Evolutionary conservation across 2,797 vertebrate species (phyloP), one percentile per base, ranked within the genome.

Genomic region (Ptychobarbus kaznakovi): DNA sequence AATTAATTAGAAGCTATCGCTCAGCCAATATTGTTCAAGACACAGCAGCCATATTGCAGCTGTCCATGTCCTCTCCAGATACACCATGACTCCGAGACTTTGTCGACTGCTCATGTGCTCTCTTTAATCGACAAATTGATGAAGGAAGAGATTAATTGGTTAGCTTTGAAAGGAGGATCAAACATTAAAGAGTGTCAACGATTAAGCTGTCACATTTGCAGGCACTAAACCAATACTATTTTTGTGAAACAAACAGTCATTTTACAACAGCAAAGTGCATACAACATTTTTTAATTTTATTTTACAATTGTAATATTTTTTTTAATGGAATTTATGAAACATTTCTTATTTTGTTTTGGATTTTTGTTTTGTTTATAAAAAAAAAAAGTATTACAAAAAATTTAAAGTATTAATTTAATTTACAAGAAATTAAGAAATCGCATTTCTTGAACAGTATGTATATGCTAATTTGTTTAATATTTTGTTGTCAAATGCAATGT

Each of bases 71-170:
- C 58, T 80, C 79, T 80, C 56, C 58, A 20, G 22, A 76, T 56
- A 28, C 63, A 74, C 51, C 78, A 12, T 32, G 77, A 89, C 11
- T 82, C 44, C 2, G 70, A 65, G 83, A 85, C 32, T 80, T 58
- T 25, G 83, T 51, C 32, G 63, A 53, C 56, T 74, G 56, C 77
- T 85, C 72, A 40, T 79, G 80, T 35, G 85, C 65, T 66, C 78
- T 77, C 87, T 82, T 85, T 90, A 82, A 92, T 82, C 88, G 90
- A 93, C 89, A 85, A 46, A 73, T 80, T 86, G 88, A 88, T 84
- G 86, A 88, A 88, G 88, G 88, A 84, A 68, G 84, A 83, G 68
- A 89, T 85, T 86, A 89, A 92, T 90, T 91, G 90, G 83, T 61
- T 73, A 38, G 49, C 87, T 74, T 63, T 70, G 58, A 89, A 89